Percentiles rank a stretch among this genome's conserved stretches.
These are phyloP conservation scores for Enteromius radiatus DNA, from an alignment of 2,797 vertebrate species.

Conservation along the genomic window DNA sequence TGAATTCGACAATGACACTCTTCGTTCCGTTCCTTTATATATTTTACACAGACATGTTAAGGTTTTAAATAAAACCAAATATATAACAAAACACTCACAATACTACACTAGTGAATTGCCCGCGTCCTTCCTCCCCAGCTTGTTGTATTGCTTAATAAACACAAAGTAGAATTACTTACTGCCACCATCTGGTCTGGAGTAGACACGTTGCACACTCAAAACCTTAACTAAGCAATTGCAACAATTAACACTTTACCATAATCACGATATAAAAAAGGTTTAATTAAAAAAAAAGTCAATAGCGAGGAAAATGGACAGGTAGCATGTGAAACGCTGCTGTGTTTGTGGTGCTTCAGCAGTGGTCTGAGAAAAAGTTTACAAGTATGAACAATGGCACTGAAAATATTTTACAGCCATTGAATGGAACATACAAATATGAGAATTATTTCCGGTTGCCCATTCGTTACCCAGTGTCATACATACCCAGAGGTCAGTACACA, in stretches of 20 bases:
- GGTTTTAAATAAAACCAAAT: background rate
- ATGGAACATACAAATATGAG: background rate
- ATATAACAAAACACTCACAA: conserved; percentile 16
- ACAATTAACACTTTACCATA: background rate
- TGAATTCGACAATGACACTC: background rate
- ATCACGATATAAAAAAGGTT: background rate
- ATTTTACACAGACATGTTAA: background rate
- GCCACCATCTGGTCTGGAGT: conserved; percentile 30
- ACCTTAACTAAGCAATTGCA: background rate
- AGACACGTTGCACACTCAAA: background rate
- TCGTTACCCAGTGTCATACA: background rate
- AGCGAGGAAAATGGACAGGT: background rate
- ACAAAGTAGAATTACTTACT: background rate
- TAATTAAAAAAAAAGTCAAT: too few relatives aligned
- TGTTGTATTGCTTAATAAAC: background rate
- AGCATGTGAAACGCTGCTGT: background rate
- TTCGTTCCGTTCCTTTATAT: background rate
- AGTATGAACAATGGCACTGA: background rate
- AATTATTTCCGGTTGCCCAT: background rate
- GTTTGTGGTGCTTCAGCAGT: background rate
- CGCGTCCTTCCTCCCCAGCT: background rate
- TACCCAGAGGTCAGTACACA: background rate
- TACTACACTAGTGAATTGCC: background rate
- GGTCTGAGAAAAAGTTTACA: background rate
- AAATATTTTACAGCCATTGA: background rate